Conservation (phyloP, 2,888 invertebrate genomes). For the Ernsta delagoae region DNA sequence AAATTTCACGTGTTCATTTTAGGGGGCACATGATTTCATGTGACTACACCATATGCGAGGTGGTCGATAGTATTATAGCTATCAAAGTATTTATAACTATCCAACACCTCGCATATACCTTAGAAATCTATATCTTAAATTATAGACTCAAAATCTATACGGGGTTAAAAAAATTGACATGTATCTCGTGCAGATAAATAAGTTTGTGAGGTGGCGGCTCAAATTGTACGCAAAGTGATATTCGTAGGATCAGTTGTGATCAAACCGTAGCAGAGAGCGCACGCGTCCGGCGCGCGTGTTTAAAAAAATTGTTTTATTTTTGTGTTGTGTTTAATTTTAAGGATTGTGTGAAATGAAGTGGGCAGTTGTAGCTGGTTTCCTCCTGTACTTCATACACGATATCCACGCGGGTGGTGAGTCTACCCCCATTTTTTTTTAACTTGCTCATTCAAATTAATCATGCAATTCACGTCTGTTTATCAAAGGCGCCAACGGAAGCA, state of each 20-base stretch:
- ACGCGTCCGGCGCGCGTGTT: conserved; percentile 48
- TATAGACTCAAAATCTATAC: conserved; percentile 1
- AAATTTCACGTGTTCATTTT: no score
- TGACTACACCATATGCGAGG: no score
- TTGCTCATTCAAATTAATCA: conserved; percentile 12
- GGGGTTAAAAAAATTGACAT: conserved; percentile 35
- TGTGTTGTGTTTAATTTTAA: conserved; percentile 59
- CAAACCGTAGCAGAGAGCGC: conserved; percentile 56
- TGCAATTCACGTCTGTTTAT: conserved; percentile 32
- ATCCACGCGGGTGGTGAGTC: conserved; percentile 67
- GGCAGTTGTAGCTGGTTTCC: conserved; percentile 60
- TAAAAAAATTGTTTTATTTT: conserved; percentile 48
- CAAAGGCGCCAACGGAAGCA: conserved; percentile 36
- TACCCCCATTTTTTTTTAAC: conserved; percentile 13
- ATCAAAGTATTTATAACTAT: no score
- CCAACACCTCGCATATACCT: neutral
- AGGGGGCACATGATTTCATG: no score
- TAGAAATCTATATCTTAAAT: no score
- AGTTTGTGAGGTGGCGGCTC: conserved; percentile 62
- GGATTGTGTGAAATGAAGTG: conserved; percentile 75
- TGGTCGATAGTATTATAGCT: no score
- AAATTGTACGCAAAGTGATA: conserved; percentile 51
- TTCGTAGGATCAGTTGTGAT: conserved; percentile 60
- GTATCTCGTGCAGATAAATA: conserved; percentile 41
- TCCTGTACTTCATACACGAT: conserved; percentile 61